These are phyloP conservation scores for Stenurella melanura DNA, from an alignment of 2,888 invertebrate genomes.

Conservation along the genomic window DNA sequence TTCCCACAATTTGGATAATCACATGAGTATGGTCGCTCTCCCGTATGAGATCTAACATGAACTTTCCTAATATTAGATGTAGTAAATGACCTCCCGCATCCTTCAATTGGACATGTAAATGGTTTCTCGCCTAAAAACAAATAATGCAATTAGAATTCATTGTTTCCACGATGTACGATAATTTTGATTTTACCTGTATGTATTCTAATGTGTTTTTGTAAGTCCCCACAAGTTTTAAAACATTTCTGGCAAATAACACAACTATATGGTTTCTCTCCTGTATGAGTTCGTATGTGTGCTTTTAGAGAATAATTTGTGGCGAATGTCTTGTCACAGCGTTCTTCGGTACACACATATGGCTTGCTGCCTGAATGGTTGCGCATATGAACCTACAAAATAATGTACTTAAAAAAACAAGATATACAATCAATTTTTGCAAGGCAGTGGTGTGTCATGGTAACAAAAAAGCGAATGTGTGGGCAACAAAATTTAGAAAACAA, in stretches of 20 bases:
- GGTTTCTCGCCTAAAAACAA: slow-evolving; percentile 73
- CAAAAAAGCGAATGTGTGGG: background rate
- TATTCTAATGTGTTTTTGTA: slow-evolving; percentile 70
- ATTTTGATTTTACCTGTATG: slow-evolving; percentile 68
- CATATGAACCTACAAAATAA: slow-evolving; percentile 73
- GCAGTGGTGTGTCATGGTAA: too few relatives aligned
- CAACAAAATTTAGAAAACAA: background rate
- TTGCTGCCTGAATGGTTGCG: slow-evolving; percentile 75
- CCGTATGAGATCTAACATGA: slow-evolving; percentile 81
- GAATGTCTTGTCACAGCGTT: slow-evolving; percentile 75
- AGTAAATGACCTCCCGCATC: slow-evolving; percentile 80
- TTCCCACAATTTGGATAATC: slow-evolving; percentile 77
- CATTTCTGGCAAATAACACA: slow-evolving; percentile 67
- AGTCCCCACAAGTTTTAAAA: slow-evolving; percentile 71
- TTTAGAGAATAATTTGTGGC: slow-evolving; percentile 75
- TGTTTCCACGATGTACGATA: background rate
- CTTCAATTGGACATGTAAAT: slow-evolving; percentile 75
- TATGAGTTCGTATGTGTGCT: slow-evolving; percentile 76
- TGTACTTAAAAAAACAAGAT: background rate
- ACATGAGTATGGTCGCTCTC: slow-evolving; percentile 80
- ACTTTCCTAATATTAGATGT: slow-evolving; percentile 82
- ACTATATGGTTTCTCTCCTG: slow-evolving; percentile 73
- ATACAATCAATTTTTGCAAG: too few relatives aligned
- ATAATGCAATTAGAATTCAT: background rate
- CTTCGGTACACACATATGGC: slow-evolving; percentile 73